phyloP scores from a whole-genome alignment of 1,140 invertebrate genomes.

The Drosophila funebris region DNA sequence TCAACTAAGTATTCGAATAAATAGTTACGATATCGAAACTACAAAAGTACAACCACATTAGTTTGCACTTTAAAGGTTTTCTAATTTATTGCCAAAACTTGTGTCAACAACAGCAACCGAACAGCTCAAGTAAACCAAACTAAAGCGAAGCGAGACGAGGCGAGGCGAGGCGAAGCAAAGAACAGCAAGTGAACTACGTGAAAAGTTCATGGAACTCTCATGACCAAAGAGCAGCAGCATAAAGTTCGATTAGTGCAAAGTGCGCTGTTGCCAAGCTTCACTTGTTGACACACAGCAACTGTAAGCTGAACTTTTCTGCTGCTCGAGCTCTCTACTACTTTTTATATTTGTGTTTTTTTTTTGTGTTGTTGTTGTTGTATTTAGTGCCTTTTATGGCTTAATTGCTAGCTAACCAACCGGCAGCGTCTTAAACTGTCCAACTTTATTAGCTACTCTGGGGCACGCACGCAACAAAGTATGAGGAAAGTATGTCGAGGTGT shows the following conservation, averaged over 20 bases:
- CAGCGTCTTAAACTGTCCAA: slow-evolving; percentile 47
- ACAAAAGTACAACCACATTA: slow-evolving; percentile 6
- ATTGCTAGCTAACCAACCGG: slow-evolving; percentile 34
- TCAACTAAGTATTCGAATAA: slow-evolving; percentile 15
- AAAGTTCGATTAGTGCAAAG: slow-evolving; percentile 50
- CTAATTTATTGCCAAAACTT: slow-evolving; percentile 37
- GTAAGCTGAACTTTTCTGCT: slow-evolving; percentile 24
- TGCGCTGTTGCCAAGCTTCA: slow-evolving; percentile 46
- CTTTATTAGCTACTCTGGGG: slow-evolving; percentile 54
- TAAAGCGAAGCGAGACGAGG: too few relatives aligned
- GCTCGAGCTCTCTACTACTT: slow-evolving; percentile 2
- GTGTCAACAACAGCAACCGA: slow-evolving; percentile 1
- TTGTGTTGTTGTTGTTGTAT: too few relatives aligned
- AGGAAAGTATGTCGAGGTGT: slow-evolving; percentile 63
- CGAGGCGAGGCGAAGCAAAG: slow-evolving; percentile 2
- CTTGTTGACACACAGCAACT: slow-evolving; percentile 39
- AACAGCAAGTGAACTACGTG: slow-evolving; percentile 8
- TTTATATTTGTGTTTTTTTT: neutral
- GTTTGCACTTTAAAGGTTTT: slow-evolving; percentile 37
- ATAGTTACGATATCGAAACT: slow-evolving; percentile 7
- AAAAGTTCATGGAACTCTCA: slow-evolving; percentile 34
- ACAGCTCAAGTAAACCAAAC: neutral
- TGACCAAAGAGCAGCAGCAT: slow-evolving; percentile 33
- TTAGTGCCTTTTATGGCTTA: slow-evolving; percentile 56
- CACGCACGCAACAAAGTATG: slow-evolving; percentile 33